These are phyloP conservation scores for Prolemur simus DNA, from an alignment of 2,113 vertebrate genomes.

Conservation along the genomic window DNA sequence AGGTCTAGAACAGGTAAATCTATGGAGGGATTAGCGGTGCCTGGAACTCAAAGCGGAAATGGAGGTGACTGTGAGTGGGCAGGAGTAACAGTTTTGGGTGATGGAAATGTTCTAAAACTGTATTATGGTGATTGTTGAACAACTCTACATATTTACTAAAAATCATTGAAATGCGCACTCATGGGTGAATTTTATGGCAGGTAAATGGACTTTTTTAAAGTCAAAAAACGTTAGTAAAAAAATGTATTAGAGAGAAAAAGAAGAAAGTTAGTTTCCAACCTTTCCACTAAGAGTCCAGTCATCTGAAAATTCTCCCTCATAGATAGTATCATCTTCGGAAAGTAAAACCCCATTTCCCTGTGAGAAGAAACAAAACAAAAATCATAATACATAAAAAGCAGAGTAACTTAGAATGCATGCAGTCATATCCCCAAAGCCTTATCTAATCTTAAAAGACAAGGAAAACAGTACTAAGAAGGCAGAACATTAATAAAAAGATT, in stretches of 20 bases:
- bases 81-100: background rate
- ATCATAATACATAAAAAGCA: background rate
- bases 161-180: background rate
- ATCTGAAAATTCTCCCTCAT: conserved; percentile 97
- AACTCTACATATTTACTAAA: background rate
- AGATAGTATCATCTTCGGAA: conserved; percentile 97
- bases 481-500: background rate
- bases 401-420: background rate
- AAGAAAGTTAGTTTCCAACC: conserved; percentile 81
- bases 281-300: conserved; percentile 98
- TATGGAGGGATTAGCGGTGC: background rate
- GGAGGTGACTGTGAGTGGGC: background rate
- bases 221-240: conserved; percentile 4
- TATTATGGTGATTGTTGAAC: background rate
- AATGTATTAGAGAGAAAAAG: background rate
- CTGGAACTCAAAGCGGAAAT: background rate
- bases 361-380: conserved; percentile 42
- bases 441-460: background rate
- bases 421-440: background rate
- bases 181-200: background rate
- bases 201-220: background rate
- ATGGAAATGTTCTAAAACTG: background rate
- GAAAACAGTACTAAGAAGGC: background rate
- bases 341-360: conserved; percentile 95
- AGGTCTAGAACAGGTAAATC: background rate